Percentiles rank a stretch among this genome's conserved stretches.
phyloP scores from a whole-genome alignment of 2,888 invertebrate species.

The Andrena bicolor region DNA sequence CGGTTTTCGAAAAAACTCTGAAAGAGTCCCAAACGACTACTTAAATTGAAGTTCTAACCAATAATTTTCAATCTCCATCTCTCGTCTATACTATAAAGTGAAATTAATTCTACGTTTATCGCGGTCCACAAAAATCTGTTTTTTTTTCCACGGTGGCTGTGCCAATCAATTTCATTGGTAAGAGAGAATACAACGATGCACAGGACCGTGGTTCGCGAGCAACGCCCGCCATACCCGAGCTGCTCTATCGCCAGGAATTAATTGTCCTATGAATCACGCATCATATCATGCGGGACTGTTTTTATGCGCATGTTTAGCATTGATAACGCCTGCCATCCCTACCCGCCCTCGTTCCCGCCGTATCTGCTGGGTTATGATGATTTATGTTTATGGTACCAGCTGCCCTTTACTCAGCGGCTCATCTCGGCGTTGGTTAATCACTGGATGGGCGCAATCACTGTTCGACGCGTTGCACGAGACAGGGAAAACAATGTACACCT shows the following conservation, averaged over 20 bases:
- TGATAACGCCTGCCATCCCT: slow-evolving; percentile 78
- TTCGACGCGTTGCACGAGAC: slow-evolving; percentile 11
- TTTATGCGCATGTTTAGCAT: slow-evolving; percentile 82
- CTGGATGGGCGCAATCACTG: slow-evolving; percentile 41
- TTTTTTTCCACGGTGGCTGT: background rate
- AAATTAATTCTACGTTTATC: background rate
- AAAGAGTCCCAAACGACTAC: background rate
- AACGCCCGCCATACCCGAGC: slow-evolving; percentile 10
- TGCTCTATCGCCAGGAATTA: slow-evolving; percentile 75
- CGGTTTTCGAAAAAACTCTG: too few relatives aligned
- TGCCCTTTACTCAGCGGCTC: slow-evolving; percentile 65
- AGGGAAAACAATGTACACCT: background rate
- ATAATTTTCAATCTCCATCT: background rate
- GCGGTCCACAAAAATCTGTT: background rate
- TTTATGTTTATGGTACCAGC: slow-evolving; percentile 77
- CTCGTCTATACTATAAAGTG: background rate
- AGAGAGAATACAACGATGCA: slow-evolving; percentile 39
- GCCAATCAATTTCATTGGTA: background rate
- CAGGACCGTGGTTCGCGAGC: slow-evolving; percentile 16
- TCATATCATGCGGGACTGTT: slow-evolving; percentile 78
- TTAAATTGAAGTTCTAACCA: background rate
- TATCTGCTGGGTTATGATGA: slow-evolving; percentile 78
- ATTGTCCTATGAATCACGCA: slow-evolving; percentile 83
- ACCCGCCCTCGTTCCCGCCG: slow-evolving; percentile 38
- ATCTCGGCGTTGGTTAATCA: slow-evolving; percentile 42